Evolutionary conservation across 2,113 vertebrate species (phyloP).

Genomic region (Etheostoma spectabile): DNA sequence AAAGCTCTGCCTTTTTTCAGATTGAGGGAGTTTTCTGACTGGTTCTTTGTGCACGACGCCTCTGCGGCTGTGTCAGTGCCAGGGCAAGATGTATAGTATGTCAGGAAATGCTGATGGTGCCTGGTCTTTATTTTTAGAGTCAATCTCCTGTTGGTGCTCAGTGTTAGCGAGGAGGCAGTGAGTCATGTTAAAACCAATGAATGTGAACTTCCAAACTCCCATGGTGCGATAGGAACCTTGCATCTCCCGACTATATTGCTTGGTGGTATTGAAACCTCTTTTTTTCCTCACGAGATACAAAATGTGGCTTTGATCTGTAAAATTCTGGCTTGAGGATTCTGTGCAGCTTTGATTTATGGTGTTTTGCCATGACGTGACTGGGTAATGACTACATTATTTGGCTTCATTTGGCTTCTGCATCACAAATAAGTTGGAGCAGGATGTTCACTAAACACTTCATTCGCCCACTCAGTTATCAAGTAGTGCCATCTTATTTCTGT

Average conservation of each 20-base stretch:
- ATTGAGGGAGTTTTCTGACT: constrained; percentile 23
- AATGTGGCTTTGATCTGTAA: constrained; percentile 35
- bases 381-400: constrained; percentile 34
- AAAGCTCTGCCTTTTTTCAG: neutral
- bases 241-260: constrained; percentile 31
- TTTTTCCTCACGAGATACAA: constrained; percentile 22
- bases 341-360: constrained; percentile 16
- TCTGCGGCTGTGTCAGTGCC: constrained; percentile 37
- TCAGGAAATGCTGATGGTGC: constrained; percentile 73
- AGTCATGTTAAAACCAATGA: constrained; percentile 74
- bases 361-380: constrained; percentile 40
- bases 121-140: constrained; percentile 82
- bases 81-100: constrained; percentile 56
- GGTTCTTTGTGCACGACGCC: constrained; percentile 49
- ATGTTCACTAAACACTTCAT: constrained; percentile 48
- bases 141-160: constrained; percentile 71
- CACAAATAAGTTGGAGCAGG: constrained; percentile 50
- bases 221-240: constrained; percentile 25
- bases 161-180: constrained; percentile 72
- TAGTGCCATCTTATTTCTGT: constrained; percentile 37
- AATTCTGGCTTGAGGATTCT: constrained; percentile 21
- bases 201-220: constrained; percentile 62
- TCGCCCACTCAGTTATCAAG: constrained; percentile 62
- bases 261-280: constrained; percentile 10
- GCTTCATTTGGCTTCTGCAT: constrained; percentile 49